These are phyloP conservation scores for Gallinago stenura DNA, from an alignment of 2,797 vertebrate genomes.

Conservation along the genomic window DNA sequence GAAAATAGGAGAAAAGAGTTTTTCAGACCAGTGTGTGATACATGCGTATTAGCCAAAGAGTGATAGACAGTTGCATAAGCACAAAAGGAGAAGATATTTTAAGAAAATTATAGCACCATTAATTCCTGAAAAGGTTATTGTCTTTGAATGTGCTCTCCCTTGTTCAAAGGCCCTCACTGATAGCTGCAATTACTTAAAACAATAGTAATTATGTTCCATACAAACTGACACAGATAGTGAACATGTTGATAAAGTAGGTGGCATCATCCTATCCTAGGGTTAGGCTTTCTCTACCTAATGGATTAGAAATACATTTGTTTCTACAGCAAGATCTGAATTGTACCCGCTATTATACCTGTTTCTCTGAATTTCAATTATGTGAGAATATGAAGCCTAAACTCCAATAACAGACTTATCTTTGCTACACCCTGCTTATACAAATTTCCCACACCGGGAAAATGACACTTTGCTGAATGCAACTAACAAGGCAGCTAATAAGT, in stretches of 20 bases:
- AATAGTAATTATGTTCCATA: not conserved
- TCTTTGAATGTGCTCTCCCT: not conserved
- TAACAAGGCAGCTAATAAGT: not conserved
- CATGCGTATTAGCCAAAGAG: not conserved
- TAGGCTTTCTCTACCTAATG: not conserved
- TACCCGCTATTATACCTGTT: not conserved
- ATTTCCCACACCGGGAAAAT: not conserved
- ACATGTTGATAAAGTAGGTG: not conserved
- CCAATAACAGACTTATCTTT: not conserved
- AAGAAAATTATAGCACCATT: constrained; percentile 29
- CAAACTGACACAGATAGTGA: not conserved
- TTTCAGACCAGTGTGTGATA: not conserved
- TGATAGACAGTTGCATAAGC: not conserved
- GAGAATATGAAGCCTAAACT: not conserved
- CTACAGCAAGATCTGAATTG: constrained; percentile 15
- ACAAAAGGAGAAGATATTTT: not conserved
- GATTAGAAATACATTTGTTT: not conserved
- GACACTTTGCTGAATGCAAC: not conserved
- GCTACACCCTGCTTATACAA: not conserved
- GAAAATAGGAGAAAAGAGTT: not conserved
- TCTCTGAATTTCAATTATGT: not conserved
- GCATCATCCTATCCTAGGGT: not conserved
- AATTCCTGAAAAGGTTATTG: not conserved
- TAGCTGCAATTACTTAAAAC: constrained; percentile 38
- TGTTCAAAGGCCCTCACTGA: not conserved